Evolutionary conservation across 2,888 invertebrate genomes (phyloP).

Genomic region (Meteorus colon): DNA sequence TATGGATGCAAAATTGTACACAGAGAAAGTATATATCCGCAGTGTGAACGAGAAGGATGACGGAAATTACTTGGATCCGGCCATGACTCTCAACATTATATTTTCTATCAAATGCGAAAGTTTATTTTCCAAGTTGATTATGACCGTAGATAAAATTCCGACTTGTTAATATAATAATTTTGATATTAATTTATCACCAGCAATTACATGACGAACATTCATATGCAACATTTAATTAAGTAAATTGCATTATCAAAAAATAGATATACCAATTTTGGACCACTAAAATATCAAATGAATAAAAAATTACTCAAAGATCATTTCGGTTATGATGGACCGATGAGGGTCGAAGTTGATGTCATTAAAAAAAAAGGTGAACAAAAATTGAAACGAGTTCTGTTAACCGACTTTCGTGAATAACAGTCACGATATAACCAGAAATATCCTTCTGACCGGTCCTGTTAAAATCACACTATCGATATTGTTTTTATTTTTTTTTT

Average conservation of each 20-base stretch:
- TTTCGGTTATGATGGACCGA: background rate
- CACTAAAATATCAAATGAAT: background rate
- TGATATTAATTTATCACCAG: too few species aligned
- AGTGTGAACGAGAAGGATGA: conserved; percentile 37
- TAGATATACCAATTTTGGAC: background rate
- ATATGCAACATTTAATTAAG: background rate
- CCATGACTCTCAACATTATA: conserved; percentile 41
- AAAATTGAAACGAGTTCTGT: conserved; percentile 39
- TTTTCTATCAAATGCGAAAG: conserved; percentile 44
- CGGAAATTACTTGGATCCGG: conserved; percentile 53
- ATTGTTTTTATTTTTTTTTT: background rate
- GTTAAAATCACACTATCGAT: background rate
- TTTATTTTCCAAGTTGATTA: conserved; percentile 37
- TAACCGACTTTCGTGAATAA: conserved; percentile 47
- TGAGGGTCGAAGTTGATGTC: conserved; percentile 44
- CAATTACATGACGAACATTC: too few species aligned
- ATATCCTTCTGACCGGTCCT: conserved; percentile 18
- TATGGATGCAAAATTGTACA: background rate
- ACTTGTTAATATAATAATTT: background rate
- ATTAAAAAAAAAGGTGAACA: background rate
- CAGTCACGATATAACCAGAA: conserved; percentile 25
- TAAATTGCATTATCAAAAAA: background rate
- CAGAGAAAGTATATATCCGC: conserved; percentile 29
- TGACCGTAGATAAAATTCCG: background rate
- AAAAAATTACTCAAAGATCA: background rate